Base-by-base conservation (phyloP, 2,888 invertebrate species). In the Sinodicranocentrus sp. region DNA sequence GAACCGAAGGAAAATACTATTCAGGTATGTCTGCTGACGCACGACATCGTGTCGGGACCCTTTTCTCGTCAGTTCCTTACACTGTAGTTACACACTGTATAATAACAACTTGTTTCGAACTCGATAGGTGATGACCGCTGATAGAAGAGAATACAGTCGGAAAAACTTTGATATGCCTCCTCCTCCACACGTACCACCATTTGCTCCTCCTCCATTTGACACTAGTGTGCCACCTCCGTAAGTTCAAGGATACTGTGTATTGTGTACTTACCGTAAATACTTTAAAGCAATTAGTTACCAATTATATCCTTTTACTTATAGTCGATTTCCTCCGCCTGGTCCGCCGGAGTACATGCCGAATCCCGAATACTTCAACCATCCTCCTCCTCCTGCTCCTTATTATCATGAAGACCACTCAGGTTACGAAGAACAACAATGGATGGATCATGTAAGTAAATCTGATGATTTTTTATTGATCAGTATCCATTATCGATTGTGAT, bases 121-220 rank as follows among this genome's bases (percentile, higher is more conserved):
- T 57, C 76, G 39, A 17, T 89, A 94, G 94, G 96, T 97, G 61
- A 96, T 97, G 96, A 96, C 97, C 10, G 96, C 96, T 1, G 97
- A 97, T 90, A 93, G 96, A 79, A 92, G 96, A 84, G 96, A 96
- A 91, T 97, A 96, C 90, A 95, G 95, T 57, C 91, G 94, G 28
- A 93, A 94, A 89, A 84, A 85, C 8, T 88, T 88, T 67, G 88
- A 88, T 44, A 88, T 87, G 87, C 80, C 77, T 3, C 59, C 61
- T 21, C 65, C 63, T 19, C 83, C 83, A n/a, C 80, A 75, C 48
- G 75, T 63, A 48, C 77, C 82, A 25, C 79, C 79, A 26, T 68
- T 76, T 52, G 94, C 94, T 82, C 92, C 93, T 8, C 93, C 92
- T 72, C 93, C 92, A 87, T 93, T 93, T 61, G 94, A 93, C 87